Evolutionary conservation across 2,113 vertebrate species (phyloP).

Genomic region (Myotis davidii): DNA sequence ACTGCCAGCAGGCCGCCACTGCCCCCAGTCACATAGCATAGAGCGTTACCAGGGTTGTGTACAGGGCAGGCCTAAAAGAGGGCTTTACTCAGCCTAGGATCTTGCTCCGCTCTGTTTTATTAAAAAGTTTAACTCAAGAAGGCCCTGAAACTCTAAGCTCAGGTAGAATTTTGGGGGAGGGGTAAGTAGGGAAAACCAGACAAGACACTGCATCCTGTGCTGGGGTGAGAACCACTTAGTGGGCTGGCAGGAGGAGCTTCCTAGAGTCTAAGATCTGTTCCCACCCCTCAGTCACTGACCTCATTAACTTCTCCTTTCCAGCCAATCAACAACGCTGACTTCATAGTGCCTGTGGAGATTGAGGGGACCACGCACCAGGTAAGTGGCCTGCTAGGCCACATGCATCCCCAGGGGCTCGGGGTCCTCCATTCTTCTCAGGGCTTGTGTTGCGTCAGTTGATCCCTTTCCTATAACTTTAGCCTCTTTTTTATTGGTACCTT

Average conservation of each 20-base stretch:
- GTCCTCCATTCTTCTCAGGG: rapidly evolving
- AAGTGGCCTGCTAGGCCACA: constrained; percentile 50
- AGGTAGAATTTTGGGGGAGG: neutral
- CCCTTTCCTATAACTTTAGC: neutral
- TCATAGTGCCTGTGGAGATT: constrained; percentile 95
- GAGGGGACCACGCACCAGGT: constrained; percentile 97
- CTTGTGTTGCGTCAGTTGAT: neutral
- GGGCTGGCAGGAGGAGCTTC: neutral
- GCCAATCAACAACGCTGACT: constrained; percentile 96
- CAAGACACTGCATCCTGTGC: rapidly evolving
- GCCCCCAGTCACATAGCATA: neutral
- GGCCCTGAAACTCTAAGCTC: neutral
- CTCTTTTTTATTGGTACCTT: neutral
- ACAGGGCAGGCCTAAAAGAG: neutral
- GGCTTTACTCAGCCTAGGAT: neutral
- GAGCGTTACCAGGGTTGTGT: neutral
- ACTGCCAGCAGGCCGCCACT: neutral
- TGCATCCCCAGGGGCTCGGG: neutral
- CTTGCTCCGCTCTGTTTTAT: neutral
- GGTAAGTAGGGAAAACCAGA: neutral
- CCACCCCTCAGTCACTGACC: neutral
- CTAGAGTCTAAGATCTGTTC: neutral
- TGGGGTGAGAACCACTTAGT: neutral
- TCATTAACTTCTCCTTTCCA: constrained; percentile 75
- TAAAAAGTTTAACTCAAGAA: neutral